Evolutionary conservation across 2,797 vertebrate species (phyloP), one percentile per base, ranked within the genome.

Genomic region (Thaleichthys pacificus): DNA sequence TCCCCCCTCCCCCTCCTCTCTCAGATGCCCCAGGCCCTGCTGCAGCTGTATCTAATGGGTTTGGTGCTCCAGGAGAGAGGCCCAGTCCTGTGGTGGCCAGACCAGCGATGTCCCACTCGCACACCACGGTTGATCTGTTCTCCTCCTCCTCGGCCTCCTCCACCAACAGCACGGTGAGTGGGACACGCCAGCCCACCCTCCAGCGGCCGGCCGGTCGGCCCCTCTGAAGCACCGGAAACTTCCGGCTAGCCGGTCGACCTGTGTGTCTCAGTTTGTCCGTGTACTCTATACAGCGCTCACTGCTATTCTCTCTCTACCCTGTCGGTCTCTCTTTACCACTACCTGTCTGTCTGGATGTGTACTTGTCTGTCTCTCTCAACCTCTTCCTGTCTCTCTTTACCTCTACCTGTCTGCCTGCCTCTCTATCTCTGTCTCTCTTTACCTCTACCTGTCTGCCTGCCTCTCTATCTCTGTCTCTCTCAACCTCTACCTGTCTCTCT

Each of bases 1-100:
- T 61, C 2, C n/a, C 60, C 6, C 71, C 61, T 30, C 7, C 38
- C 11, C 9, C 61, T 77, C 67, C 1, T 61, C 61, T 65, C 71
- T 66, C 84, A 99, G 97, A 98, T 71, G 89, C 93, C 69, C 96
- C 96, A 15, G 90, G 93, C 82, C 89, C 94, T 61, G 82, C 91
- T 32, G 80, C 86, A 32, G 63, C 88, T 0, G 64, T 94, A 68
- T 68, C 93, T 60, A 97, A 95, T 15, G 93, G 95, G 71, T 78
- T 80, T 76, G 75, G 78, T 82, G 75, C 70, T 75, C 78, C 80
- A 80, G 82, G 83, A 84, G 78, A 80, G 76, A 93, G 92, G 72
- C 88, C 93, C 26, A 90, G 88, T 73, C 88, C 89, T 79, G 91
- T 68, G 3, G 73, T 72, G 65, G 79, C 84, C 69, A 78, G 84